phyloP scores from a whole-genome alignment of 2,113 vertebrate genomes.

The Chionodraco myersi region DNA sequence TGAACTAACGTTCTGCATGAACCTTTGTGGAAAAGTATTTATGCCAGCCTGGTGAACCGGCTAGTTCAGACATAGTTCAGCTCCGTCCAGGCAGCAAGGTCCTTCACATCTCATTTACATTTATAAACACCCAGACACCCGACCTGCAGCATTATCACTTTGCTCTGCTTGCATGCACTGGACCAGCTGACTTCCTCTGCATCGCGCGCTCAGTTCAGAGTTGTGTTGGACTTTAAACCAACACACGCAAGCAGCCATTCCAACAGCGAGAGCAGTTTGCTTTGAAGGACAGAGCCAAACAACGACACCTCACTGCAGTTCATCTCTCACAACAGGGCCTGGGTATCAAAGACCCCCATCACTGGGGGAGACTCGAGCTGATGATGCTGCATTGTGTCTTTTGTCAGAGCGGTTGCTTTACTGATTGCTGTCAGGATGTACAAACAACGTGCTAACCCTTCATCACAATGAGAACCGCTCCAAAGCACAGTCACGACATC shows the following conservation, averaged over 20 bases:
- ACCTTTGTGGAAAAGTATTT: too few relatives aligned
- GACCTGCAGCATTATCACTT: neutral
- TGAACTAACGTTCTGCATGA: too few relatives aligned
- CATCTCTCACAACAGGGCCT: too few relatives aligned
- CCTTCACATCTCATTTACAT: constrained; percentile 30
- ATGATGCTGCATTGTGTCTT: neutral
- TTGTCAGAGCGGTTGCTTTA: too few relatives aligned
- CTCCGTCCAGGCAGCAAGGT: neutral
- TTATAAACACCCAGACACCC: neutral
- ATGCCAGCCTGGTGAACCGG: too few relatives aligned
- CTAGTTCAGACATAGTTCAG: neutral
- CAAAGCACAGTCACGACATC: too few relatives aligned
- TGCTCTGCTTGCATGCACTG: neutral
- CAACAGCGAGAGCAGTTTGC: neutral
- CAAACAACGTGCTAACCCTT: too few relatives aligned
- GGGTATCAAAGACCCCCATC: neutral
- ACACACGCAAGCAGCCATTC: neutral
- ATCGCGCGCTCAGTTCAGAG: neutral
- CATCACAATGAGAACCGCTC: too few relatives aligned
- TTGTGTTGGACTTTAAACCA: neutral
- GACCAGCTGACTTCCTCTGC: neutral
- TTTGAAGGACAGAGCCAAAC: neutral
- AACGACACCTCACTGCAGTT: neutral
- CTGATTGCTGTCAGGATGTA: too few relatives aligned
- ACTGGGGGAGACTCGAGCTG: neutral